Evolutionary conservation across 92 coral and sea anemone genomes (phyloP).

Genomic region (Zoanthus sociatus): DNA sequence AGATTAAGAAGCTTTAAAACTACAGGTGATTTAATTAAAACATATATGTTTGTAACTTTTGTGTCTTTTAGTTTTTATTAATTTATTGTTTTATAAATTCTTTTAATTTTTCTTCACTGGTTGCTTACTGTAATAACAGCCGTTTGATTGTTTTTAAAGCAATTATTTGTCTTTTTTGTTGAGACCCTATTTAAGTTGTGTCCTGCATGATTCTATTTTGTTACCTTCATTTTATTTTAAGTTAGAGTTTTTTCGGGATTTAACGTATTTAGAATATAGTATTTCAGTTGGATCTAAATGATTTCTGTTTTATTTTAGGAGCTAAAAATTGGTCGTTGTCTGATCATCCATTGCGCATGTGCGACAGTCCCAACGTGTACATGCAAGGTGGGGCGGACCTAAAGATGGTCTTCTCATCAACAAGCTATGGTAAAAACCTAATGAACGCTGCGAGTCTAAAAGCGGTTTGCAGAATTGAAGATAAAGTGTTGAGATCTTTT

Average conservation of each 20-base stretch:
- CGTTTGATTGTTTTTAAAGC: no score
- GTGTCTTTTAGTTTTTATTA: neutral
- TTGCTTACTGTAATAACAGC: no score
- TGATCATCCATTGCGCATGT: constrained; percentile 62
- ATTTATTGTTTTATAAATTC: no score
- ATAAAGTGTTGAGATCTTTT: constrained; percentile 74
- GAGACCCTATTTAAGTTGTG: no score
- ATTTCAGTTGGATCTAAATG: neutral
- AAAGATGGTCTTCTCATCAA: constrained; percentile 80
- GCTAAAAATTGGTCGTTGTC: constrained; percentile 36
- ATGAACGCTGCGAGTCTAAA: constrained; percentile 76
- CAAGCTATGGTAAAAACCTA: constrained; percentile 55
- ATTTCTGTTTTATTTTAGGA: neutral
- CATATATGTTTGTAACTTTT: neutral
- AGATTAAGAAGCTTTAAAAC: neutral
- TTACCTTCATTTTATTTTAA: no score
- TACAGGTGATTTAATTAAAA: neutral
- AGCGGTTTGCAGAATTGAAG: constrained; percentile 91
- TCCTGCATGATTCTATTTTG: no score
- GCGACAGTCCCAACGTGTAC: constrained; percentile 85
- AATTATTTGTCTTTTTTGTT: no score
- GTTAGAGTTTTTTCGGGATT: no score
- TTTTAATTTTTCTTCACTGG: no score
- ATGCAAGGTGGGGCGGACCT: constrained; percentile 74
- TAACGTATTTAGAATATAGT: no score